Evolutionary conservation across 2,113 vertebrate genomes (phyloP), one percentile per base, ranked within the genome.

Genomic region (Brevimyrus niger): DNA sequence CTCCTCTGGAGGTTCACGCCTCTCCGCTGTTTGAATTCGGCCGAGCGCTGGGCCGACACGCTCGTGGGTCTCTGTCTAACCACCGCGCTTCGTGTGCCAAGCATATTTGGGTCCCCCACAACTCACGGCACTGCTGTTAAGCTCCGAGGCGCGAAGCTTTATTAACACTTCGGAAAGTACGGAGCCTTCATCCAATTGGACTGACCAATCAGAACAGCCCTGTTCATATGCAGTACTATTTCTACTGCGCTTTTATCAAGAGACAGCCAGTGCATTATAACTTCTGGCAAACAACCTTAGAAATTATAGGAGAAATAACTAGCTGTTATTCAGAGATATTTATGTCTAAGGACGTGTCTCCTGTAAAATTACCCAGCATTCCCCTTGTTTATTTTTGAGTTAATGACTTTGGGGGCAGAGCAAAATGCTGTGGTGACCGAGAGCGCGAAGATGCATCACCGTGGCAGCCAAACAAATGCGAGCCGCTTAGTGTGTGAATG

Each of bases 361-460:
- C 80, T 19, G 31, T 10, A 89, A 83, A 89, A 23, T 82, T 82
- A 89, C 76, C 48, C 35, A 47, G 23, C 53, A 46, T 61, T 17
- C 83, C 89, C 23, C 53, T 48, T 48, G 31, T 42, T 48, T 89
- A 42, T 73, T 86, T 46, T 38, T 15, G 23, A 51, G 83, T 53
- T 50, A 89, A 86, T 89, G 55, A 89, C 83, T 87, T 87, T 50
- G 58, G 47, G 83, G 58, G 47, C n/a, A 53, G 9, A 87, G n/a
- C 21, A 13, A 53, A 80, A 80, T 6, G 23, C 58, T 42, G 7
- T 84, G 47, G 84, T 50, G 55, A 31, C 10, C 38, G 27, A 27
- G 21, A 42, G 38, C 55, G 31, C 6, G 46, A 27, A 31, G 53
- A 55, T 23, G 21, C 1, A 48, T 48, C 55, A 35, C 44, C n/a